These are phyloP conservation scores for Vulpes ferrilata DNA, from an alignment of 2,113 vertebrate species.

Conservation along the genomic window DNA sequence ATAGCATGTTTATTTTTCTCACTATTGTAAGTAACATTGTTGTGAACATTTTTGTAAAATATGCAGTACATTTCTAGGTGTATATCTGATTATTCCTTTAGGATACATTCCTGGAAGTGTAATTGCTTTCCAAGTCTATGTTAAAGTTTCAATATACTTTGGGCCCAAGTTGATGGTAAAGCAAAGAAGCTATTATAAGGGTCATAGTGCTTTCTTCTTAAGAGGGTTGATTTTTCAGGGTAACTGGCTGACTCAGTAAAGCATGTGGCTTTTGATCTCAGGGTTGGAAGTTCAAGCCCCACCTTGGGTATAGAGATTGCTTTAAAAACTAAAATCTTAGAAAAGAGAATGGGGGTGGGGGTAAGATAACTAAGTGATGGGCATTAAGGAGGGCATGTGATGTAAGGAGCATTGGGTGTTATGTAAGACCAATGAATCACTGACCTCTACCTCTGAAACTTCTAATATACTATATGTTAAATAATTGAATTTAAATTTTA, in stretches of 20 bases:
- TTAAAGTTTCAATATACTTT: background rate
- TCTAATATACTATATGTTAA: too few relatives aligned
- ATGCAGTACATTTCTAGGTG: background rate
- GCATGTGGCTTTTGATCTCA: background rate
- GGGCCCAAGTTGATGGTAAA: background rate
- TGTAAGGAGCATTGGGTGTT: too few relatives aligned
- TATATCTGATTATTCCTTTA: background rate
- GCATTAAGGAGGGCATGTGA: too few relatives aligned
- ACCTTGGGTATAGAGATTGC: background rate
- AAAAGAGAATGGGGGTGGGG: background rate
- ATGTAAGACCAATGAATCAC: too few relatives aligned
- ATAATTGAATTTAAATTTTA: too few relatives aligned
- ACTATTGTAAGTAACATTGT: background rate
- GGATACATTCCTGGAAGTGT: background rate
- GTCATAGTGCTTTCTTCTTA: background rate
- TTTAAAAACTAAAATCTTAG: background rate
- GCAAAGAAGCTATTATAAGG: background rate
- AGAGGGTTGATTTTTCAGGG: background rate
- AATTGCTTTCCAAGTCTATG: background rate
- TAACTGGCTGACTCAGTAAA: background rate
- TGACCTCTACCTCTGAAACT: too few relatives aligned
- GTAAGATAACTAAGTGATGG: too few relatives aligned
- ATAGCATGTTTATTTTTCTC: background rate
- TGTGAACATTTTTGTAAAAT: background rate
- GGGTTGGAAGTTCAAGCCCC: background rate